Base-by-base conservation (phyloP, 2,113 vertebrate genomes). In the Tenrec ecaudatus region DNA sequence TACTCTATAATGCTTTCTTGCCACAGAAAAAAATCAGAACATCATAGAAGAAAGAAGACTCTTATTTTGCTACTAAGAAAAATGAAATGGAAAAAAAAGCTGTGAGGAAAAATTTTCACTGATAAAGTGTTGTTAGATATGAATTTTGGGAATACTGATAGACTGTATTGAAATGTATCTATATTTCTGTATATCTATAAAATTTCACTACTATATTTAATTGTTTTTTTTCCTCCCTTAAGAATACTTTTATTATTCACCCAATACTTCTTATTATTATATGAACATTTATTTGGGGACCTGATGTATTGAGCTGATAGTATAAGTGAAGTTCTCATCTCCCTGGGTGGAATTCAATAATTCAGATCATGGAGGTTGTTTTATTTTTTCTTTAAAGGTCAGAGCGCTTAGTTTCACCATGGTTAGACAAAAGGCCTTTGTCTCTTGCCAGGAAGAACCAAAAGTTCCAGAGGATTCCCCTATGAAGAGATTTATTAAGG, bases 1-100 rank as follows among this genome's bases (percentile, higher is more conserved):
- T 95, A 94, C 36, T 79, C n/a, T 90, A 82, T 22, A 83, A 92
- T 86, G 69, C 25, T 93, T 92, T 94, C 47, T 93, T 77, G 23
- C 53, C 60, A 85, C 17, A 57, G 76, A 22, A 86, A n/a, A 85
- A 82, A 29, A 88, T 81, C 16, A 78, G 47, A 90, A 73, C 4
- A 75, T 14, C 27, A 38, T 27, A 68, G n/a, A 80, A 93, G 38
- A 85, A 57, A 53, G 33, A 62, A 77, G 20, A 36, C 57, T 88
- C n/a, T 82, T 58, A 81, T 83, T 76, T 95, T 75, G 12, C 25
- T 73, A 22, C 23, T 88, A 20, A 9, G 7, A 73, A 47, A 93
- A 78, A 90, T 53, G 47, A 53, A 53, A 53, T 53, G 40, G 40
- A 40, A 53, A 53, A 53, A 53, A 53, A 53, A 53, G 47, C 47